Conservation (phyloP, 2,888 invertebrate genomes). For the Cartodere bifasciata region DNA sequence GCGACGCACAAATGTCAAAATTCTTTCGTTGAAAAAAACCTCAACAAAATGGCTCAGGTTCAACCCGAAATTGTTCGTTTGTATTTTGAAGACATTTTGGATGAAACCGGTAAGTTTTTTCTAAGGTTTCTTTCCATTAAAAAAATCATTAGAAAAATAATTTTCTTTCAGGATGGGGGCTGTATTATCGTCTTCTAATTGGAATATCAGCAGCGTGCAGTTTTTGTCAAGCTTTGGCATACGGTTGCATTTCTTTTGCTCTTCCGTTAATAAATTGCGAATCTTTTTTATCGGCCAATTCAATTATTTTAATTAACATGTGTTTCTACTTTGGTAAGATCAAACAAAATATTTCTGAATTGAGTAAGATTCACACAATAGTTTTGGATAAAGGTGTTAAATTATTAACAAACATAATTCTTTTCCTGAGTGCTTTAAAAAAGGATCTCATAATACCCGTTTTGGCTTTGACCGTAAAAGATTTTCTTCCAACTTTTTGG, state of each 20-base stretch:
- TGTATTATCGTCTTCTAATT: constrained; percentile 28
- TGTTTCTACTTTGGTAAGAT: constrained; percentile 21
- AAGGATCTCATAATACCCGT: no score
- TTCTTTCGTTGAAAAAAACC: not conserved
- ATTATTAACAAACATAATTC: no score
- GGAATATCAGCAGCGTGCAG: constrained; percentile 21
- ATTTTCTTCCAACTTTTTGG: no score
- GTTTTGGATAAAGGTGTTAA: no score
- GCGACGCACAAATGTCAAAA: constrained; percentile 4
- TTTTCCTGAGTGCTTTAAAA: no score
- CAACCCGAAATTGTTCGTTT: constrained; percentile 4
- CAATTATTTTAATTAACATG: constrained; percentile 19
- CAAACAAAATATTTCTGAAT: no score
- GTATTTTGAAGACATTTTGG: constrained; percentile 10
- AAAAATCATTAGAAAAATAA: constrained; percentile 2
- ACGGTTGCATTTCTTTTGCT: constrained; percentile 23
- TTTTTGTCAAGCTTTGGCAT: constrained; percentile 23
- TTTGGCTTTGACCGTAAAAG: no score
- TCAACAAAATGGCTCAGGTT: constrained; percentile 8
- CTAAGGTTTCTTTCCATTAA: not conserved
- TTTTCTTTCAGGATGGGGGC: constrained; percentile 28
- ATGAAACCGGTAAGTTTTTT: constrained; percentile 10
- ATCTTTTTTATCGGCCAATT: constrained; percentile 14
- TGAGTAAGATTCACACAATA: no score
- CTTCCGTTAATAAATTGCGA: constrained; percentile 28